Percentiles rank a stretch among this genome's conserved stretches.
phyloP scores from a whole-genome alignment of 92 coral and sea anemone species.

The Palythoa grandis region DNA sequence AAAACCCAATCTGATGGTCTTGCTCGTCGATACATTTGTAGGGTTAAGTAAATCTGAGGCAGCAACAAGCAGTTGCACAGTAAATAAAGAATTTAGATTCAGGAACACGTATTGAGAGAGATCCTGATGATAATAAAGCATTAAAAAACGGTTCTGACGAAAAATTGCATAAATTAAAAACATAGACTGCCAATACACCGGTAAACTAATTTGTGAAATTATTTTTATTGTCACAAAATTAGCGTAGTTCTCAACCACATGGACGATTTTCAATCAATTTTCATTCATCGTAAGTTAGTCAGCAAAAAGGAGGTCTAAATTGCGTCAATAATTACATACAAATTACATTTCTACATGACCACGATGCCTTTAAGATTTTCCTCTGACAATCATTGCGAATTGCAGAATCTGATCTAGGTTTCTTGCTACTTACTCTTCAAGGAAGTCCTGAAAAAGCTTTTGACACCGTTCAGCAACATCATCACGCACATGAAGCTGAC shows the following conservation, averaged over 20 bases:
- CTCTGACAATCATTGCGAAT: not conserved
- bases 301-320: not conserved
- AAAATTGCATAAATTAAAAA: too few species aligned
- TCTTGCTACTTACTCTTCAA: conserved; percentile 93
- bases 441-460: conserved; percentile 98
- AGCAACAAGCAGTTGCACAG: too few species aligned
- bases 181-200: too few species aligned
- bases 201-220: too few species aligned
- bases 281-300: not conserved
- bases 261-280: not conserved
- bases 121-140: too few species aligned
- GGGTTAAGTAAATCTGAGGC: too few species aligned
- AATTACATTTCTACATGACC: not conserved
- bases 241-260: not conserved
- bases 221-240: too few species aligned
- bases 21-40: too few species aligned
- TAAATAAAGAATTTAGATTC: too few species aligned
- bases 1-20: too few species aligned
- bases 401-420: not conserved
- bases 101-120: too few species aligned
- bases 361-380: not conserved
- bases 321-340: not conserved
- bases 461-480: conserved; percentile 97
- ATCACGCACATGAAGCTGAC: conserved; percentile 89
- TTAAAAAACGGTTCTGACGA: too few species aligned